These are phyloP conservation scores for Xiphophorus birchmanni DNA, from an alignment of 2,797 vertebrate species.

Conservation along the genomic window DNA sequence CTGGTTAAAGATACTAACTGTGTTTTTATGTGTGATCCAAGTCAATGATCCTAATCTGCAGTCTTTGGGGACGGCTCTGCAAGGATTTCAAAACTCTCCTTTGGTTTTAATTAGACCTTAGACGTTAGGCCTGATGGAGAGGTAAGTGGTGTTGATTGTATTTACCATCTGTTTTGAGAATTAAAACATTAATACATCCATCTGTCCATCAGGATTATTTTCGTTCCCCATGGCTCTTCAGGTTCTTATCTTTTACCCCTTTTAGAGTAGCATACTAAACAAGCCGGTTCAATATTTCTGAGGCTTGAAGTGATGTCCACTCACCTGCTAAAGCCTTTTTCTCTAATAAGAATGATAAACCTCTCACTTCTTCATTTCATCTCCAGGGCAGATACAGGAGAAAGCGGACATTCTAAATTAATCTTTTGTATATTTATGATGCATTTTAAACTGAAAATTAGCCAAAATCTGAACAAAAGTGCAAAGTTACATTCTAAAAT, in stretches of 20 bases:
- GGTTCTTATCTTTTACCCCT: constrained; percentile 10
- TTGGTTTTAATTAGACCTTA: constrained; percentile 34
- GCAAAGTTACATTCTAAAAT: neutral
- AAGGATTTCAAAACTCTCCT: constrained; percentile 17
- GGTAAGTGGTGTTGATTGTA: constrained; percentile 22
- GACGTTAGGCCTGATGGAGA: constrained; percentile 14
- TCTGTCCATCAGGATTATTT: constrained; percentile 38
- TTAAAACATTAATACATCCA: constrained; percentile 31
- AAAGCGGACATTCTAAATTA: neutral
- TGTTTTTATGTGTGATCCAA: constrained; percentile 15
- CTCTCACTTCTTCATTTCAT: neutral
- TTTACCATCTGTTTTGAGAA: constrained; percentile 37
- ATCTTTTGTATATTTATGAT: neutral
- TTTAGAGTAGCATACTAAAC: constrained; percentile 5
- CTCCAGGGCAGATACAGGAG: neutral
- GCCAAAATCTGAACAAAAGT: neutral
- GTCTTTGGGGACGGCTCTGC: neutral
- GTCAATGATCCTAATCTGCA: constrained; percentile 21
- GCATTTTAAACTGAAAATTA: neutral
- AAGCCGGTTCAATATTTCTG: constrained; percentile 1
- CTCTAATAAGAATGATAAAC: neutral
- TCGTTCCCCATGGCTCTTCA: constrained; percentile 13
- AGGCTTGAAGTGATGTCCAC: neutral
- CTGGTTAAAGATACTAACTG: neutral
- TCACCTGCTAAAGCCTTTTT: neutral